Evolutionary conservation across 2,113 vertebrate species (phyloP).

Genomic region (Daboia siamensis): DNA sequence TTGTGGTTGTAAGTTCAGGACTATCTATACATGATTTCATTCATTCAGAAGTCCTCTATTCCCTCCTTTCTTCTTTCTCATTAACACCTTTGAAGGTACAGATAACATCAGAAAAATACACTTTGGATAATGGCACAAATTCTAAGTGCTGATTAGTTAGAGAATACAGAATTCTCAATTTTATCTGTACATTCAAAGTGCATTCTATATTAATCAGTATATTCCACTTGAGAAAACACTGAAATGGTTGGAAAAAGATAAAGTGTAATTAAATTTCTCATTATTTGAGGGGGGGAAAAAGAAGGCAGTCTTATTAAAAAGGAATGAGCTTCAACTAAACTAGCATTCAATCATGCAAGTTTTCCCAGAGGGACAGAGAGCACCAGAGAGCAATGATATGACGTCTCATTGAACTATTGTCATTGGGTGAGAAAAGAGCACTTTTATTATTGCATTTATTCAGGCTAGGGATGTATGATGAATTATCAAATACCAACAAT

Average conservation of each 20-base stretch:
- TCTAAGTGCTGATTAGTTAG: constrained; percentile 50
- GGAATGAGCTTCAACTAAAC: not conserved
- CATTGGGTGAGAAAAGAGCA: not conserved
- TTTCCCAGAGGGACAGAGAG: not conserved
- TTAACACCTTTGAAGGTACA: constrained; percentile 7
- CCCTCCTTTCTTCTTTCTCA: not conserved
- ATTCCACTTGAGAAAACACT: constrained; percentile 2
- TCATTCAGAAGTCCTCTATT: not conserved
- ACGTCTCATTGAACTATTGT: not conserved
- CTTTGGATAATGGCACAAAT: constrained; percentile 34
- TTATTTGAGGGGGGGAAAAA: not conserved
- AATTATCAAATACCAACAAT: not conserved
- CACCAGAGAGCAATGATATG: not conserved
- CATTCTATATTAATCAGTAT: constrained; percentile 9
- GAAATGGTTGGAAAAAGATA: constrained; percentile 21
- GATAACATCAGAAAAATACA: constrained; percentile 36
- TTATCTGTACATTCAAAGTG: constrained; percentile 32
- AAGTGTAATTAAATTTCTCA: constrained; percentile 35
- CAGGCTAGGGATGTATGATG: not conserved
- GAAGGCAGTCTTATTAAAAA: not conserved
- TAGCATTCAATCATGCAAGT: not conserved
- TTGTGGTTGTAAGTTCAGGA: not conserved
- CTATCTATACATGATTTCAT: not conserved
- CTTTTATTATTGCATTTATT: not conserved
- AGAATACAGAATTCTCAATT: constrained; percentile 30